Base-by-base conservation (phyloP, 2,888 invertebrate species). In the Caenorhabditis virilis region DNA sequence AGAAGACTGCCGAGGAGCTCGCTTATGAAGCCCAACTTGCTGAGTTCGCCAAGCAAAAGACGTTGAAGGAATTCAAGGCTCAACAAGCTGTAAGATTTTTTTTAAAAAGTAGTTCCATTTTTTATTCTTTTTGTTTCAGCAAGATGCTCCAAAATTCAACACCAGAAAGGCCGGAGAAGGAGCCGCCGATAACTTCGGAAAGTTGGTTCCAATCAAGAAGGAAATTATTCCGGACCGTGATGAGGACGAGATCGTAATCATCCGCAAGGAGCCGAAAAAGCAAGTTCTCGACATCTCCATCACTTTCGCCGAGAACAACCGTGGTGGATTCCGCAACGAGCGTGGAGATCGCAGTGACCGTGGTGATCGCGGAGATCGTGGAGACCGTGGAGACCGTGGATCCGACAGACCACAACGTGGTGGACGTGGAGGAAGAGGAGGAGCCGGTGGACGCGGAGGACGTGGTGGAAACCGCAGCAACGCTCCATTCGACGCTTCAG, bases 21-120 rank as follows among this genome's bases (percentile, higher is more conserved):
- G 68, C 63, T 42, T 60, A 45, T 54, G 77, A 77, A 51, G 70
- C 64, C 23, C 70, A 70, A 39, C 54, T 64, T 54, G 75, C 60
- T 26, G 62, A 55, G 43, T 55, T 64, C 60, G 66, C 64, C 42
- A 70, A 68, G 64, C 68, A 84, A 83, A 84, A 78, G 71, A 78
- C 78, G 20, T 72, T 78, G 46, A 73, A 74, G 54, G 77, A 78
- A 62, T 78, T 69, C 73, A 74, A 67, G 63, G 77, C 76, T 52
- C 48, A 50, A 20, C 66, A 60, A 43, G 52, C 52, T 47, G 74
- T 74, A 13, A 50, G 55, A 55, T 38, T 25, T 23, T 47, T 15
- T 6, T 6, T 11, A 5, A 18, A 39, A 39, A 9, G 7, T 38
- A 35, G 36, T 45, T 27, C 42, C 16, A 25, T 20, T 47, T 57